These are phyloP conservation scores for Eumacrocentrus americanus DNA, from an alignment of 2,888 invertebrate genomes.

Conservation along the genomic window DNA sequence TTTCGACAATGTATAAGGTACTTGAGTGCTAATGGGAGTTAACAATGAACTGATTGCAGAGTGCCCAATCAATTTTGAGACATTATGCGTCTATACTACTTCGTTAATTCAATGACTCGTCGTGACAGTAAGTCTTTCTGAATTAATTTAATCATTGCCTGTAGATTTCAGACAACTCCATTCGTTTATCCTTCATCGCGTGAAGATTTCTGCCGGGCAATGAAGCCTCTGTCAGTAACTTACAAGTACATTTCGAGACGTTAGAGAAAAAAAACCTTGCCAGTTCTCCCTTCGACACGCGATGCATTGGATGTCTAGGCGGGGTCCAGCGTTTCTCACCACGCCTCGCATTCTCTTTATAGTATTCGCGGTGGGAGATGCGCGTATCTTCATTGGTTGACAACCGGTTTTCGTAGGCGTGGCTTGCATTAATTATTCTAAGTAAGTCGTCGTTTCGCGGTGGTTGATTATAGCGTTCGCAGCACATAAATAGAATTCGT, in stretches of 20 bases:
- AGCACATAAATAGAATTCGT: conserved; percentile 60
- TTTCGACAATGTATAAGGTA: no score
- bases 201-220: not conserved
- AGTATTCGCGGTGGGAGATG: conserved; percentile 37
- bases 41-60: no score
- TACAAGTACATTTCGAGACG: conserved; percentile 8
- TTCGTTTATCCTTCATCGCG: not conserved
- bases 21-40: no score
- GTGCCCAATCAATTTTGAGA: no score
- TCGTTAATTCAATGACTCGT: not conserved
- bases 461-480: conserved; percentile 59
- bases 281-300: conserved; percentile 5
- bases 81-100: not conserved
- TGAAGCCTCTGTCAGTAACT: not conserved
- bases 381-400: conserved; percentile 43
- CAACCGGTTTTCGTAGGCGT: conserved; percentile 49
- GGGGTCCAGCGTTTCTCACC: conserved; percentile 13
- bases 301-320: conserved; percentile 14
- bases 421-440: conserved; percentile 59
- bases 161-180: not conserved
- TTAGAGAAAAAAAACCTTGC: not conserved
- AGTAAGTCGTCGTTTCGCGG: conserved; percentile 59
- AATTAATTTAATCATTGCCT: not conserved
- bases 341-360: conserved; percentile 45
- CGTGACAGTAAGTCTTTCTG: not conserved